Base-by-base conservation (phyloP, 35 echinoderm and acorn worm genomes). In the Diadema setosum region DNA sequence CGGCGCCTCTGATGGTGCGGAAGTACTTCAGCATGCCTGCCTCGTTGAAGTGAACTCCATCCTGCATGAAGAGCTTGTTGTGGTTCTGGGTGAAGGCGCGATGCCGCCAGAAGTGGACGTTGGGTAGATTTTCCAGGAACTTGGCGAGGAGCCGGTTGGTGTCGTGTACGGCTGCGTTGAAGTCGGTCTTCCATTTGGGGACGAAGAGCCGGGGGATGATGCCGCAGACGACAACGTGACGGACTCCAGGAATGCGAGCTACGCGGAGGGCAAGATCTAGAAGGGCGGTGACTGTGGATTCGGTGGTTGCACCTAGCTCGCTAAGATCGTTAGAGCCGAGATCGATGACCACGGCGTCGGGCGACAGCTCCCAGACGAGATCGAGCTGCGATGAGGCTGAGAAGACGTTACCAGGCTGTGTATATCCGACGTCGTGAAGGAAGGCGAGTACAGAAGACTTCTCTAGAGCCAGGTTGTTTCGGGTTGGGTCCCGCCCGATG, bases 21-120 rank as follows among this genome's bases (percentile, higher is more conserved):
- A 41, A 78, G 40, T 78, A 78, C 73, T 41, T 78, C 11, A 78
- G n/a, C 73, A 78, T 78, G 12, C 73, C 73, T 7, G 73, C 73
- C 0, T 78, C 73, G n/a, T 78, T 78, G 40, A 78, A 78, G 40
- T 78, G 73, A 25, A 78, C 39, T 0, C 73, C 73, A 41, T 78
- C 73, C 11, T 78, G 73, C 73, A 36, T 24, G 73, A 78, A 78
- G 44, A 78, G 73, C 36, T 78, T 78, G 73, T 44, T 78, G 73
- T 78, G 73, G 73, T 78, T 78, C 27, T 41, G 73, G 35, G 73
- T 41, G n/a, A 78, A 78, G 24, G 73, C 39, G 14, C 73, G 33
- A 78, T 78, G 73, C 8, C 73, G 73, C 73, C 73, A 78, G 37
- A 78, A 78, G 44, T 78, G 73, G 5, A 78, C 40, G 40, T 78